A percentile compares a stretch with the other conserved stretches of the same genome.
phyloP scores from a whole-genome alignment of 2,888 invertebrate genomes.

The Platycnemis pennipes region DNA sequence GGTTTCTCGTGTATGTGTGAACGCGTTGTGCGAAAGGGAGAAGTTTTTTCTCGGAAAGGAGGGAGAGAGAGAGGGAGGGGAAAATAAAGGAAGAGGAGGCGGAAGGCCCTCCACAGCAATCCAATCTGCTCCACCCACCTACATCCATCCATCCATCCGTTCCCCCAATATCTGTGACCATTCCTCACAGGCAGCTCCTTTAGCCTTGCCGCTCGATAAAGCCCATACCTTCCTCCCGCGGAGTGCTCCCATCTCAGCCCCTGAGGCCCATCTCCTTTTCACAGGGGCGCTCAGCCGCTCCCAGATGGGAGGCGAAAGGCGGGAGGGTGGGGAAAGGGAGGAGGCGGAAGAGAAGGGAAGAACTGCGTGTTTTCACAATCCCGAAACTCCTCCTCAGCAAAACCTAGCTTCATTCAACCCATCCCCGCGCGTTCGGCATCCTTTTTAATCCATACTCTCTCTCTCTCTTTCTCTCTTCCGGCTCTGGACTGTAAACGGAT shows the following conservation, averaged over 20 bases:
- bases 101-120: conserved; percentile 8
- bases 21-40: neutral
- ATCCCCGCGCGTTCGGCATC: neutral
- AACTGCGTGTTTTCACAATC: neutral
- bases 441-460: neutral
- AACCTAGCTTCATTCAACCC: neutral
- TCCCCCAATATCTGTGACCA: conserved; percentile 30
- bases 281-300: neutral
- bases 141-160: neutral
- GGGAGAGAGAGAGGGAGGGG: neutral
- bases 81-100: neutral
- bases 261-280: neutral
- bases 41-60: neutral
- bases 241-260: neutral
- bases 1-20: neutral
- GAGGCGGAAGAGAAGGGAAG: neutral
- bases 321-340: neutral
- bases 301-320: neutral
- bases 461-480: neutral
- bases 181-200: neutral
- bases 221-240: neutral
- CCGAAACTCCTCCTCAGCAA: neutral
- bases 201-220: conserved; percentile 1
- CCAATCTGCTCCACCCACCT: conserved; percentile 19
- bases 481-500: too few species aligned